Evolutionary conservation across 2,888 invertebrate species (phyloP).

Genomic region (Vannuccia rotundouncinata): DNA sequence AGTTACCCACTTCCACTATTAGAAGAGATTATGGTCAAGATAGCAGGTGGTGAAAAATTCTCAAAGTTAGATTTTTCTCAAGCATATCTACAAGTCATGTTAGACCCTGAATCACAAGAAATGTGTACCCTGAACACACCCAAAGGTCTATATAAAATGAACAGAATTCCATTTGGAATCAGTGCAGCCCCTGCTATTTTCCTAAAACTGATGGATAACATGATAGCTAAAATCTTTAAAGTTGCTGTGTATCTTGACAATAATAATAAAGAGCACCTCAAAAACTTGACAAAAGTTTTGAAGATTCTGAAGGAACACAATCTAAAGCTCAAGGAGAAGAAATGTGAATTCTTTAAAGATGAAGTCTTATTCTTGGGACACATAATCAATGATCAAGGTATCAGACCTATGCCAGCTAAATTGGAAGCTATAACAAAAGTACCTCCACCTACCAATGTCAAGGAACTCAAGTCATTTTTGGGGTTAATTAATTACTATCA

Average conservation of each 20-base stretch:
- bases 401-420: constrained; percentile 27
- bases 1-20: constrained; percentile 6
- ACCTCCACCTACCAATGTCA: constrained; percentile 21
- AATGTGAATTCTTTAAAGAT: constrained; percentile 28
- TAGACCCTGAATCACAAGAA: constrained; percentile 20
- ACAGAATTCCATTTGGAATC: constrained; percentile 3
- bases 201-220: constrained; percentile 8
- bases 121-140: constrained; percentile 28
- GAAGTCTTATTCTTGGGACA: constrained; percentile 33
- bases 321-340: background rate
- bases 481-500: constrained; percentile 33
- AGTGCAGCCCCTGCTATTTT: constrained; percentile 11
- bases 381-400: constrained; percentile 10
- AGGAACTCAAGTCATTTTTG: constrained; percentile 19
- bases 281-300: constrained; percentile 10
- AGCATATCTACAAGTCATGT: constrained; percentile 13
- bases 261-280: constrained; percentile 25
- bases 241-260: constrained; percentile 34
- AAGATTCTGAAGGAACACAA: background rate
- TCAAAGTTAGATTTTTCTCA: constrained; percentile 18
- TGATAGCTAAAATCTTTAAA: background rate
- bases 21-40: constrained; percentile 19
- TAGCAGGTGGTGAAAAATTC: background rate
- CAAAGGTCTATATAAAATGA: constrained; percentile 5
- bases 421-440: constrained; percentile 29